These are phyloP conservation scores for Typhlichthys eigenmanni DNA, from an alignment of 2,797 vertebrate genomes.

Conservation along the genomic window DNA sequence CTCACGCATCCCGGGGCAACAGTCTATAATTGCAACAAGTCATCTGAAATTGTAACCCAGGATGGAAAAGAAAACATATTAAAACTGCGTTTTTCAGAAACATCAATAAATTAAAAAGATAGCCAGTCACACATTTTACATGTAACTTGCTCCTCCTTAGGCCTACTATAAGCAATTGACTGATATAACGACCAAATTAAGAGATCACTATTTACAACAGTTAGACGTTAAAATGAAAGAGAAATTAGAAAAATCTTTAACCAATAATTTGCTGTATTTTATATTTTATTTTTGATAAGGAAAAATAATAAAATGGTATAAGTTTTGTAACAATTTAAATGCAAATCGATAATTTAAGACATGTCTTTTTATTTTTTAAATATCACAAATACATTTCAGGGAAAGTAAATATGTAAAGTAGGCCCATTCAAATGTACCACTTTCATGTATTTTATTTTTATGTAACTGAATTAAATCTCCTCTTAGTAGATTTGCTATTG, in stretches of 20 bases:
- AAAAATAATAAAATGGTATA: neutral
- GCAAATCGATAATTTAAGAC: no score
- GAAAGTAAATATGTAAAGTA: neutral
- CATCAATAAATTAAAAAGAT: constrained; percentile 71
- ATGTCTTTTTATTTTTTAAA: no score
- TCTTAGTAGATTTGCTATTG: constrained; percentile 41
- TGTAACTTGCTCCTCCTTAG: no score
- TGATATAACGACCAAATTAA: no score
- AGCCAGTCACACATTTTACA: no score
- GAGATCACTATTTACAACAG: no score
- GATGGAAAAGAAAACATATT: constrained; percentile 78
- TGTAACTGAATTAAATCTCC: constrained; percentile 18
- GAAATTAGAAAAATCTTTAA: neutral
- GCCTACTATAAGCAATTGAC: no score
- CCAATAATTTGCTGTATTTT: neutral
- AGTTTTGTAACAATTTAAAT: no score
- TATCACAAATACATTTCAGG: no score
- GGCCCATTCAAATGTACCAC: neutral
- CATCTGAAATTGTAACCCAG: constrained; percentile 40
- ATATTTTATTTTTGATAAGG: neutral
- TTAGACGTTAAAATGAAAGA: neutral
- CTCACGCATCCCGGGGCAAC: constrained; percentile 42
- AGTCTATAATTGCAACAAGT: constrained; percentile 80
- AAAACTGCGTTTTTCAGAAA: constrained; percentile 86
- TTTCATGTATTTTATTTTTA: constrained; percentile 4